Evolutionary conservation across 2,113 vertebrate species (phyloP).

Genomic region (Elachura formosa): DNA sequence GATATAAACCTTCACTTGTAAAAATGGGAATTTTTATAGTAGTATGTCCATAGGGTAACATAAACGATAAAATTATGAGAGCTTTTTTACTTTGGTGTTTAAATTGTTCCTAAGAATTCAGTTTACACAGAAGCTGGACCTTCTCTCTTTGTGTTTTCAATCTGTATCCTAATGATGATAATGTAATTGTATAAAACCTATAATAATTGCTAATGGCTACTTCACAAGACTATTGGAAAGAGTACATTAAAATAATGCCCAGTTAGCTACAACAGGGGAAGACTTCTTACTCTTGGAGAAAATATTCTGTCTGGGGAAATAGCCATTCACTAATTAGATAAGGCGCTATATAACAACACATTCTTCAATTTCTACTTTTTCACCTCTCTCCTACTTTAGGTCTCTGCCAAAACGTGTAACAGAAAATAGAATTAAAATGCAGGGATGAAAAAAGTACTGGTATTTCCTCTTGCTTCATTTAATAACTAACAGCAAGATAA

Average conservation of each 20-base stretch:
- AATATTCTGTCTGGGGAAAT: not conserved
- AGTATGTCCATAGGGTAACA: not conserved
- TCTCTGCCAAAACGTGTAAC: not conserved
- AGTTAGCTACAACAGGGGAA: not conserved
- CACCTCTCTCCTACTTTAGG: not conserved
- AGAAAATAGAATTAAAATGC: not conserved
- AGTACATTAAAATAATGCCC: not conserved
- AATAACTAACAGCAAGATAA: constrained; percentile 18
- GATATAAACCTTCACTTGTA: not conserved
- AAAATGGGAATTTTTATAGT: not conserved
- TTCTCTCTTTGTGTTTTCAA: not conserved
- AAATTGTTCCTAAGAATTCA: not conserved
- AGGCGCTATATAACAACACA: not conserved
- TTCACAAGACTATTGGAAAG: not conserved
- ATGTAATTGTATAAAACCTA: not conserved
- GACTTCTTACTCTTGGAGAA: not conserved
- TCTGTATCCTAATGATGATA: not conserved
- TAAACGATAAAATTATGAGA: not conserved
- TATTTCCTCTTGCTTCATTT: constrained; percentile 14
- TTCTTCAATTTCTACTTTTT: not conserved
- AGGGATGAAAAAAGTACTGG: not conserved
- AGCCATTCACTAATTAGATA: not conserved
- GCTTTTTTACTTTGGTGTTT: not conserved
- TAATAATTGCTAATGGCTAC: not conserved
- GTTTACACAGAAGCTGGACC: not conserved